These are phyloP conservation scores for Alloscopus bannaensis DNA, from an alignment of 2,888 invertebrate species.

Conservation along the genomic window DNA sequence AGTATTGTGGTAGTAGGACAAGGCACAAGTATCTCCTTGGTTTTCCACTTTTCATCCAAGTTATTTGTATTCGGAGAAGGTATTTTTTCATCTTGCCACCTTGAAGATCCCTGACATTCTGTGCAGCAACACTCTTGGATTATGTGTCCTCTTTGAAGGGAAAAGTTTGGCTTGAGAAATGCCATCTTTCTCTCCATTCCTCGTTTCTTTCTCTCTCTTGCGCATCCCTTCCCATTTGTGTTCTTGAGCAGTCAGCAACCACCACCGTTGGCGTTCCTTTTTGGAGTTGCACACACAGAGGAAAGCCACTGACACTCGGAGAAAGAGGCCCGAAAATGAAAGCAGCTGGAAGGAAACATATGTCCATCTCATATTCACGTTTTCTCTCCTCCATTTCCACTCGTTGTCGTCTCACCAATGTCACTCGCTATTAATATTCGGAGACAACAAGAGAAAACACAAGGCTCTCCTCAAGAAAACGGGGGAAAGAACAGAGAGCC, in stretches of 20 bases:
- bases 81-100: constrained; percentile 68
- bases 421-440: constrained; percentile 60
- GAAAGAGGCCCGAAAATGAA: constrained; percentile 43
- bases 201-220: no score
- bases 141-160: background rate
- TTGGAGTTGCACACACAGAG: constrained; percentile 33
- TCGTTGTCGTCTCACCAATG: constrained; percentile 22
- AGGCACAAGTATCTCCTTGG: constrained; percentile 37
- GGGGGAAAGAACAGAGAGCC: background rate
- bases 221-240: constrained; percentile 56
- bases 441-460: constrained; percentile 37
- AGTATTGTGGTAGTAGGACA: no score
- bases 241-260: no score
- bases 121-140: background rate
- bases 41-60: constrained; percentile 6
- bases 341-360: constrained; percentile 48
- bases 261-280: constrained; percentile 58
- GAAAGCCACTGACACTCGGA: constrained; percentile 36
- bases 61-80: constrained; percentile 70
- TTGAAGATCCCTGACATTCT: constrained; percentile 54
- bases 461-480: constrained; percentile 12
- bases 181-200: no score
- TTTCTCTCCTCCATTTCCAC: constrained; percentile 36
- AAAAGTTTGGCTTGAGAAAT: constrained; percentile 25
- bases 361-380: constrained; percentile 60